Evolutionary conservation across 2,888 invertebrate species (phyloP).

Genomic region (Torymus texanus): DNA sequence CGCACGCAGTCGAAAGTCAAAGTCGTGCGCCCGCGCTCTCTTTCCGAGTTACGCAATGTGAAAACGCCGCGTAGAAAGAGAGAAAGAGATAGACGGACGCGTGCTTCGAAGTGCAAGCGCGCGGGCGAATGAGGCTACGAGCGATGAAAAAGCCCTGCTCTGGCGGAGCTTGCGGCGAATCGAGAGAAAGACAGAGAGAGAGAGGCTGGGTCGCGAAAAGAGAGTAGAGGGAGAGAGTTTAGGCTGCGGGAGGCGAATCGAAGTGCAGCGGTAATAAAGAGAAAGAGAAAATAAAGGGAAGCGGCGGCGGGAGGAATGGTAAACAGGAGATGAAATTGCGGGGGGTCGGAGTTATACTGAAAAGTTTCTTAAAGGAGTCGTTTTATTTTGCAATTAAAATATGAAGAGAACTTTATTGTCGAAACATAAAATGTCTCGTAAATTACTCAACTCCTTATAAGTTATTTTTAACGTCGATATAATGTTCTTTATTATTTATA

Average conservation of each 20-base stretch:
- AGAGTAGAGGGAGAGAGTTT: not conserved
- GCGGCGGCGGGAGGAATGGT: not conserved
- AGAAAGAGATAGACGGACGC: not conserved
- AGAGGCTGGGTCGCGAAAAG: not conserved
- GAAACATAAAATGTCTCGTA: too few species aligned
- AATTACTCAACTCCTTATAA: too few species aligned
- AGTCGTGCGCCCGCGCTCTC: not conserved
- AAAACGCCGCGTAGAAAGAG: not conserved
- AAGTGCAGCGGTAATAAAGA: not conserved
- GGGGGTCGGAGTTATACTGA: too few species aligned
- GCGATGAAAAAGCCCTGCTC: constrained; percentile 37
- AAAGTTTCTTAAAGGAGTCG: too few species aligned
- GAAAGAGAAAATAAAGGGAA: not conserved
- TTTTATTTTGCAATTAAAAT: too few species aligned
- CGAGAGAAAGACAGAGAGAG: not conserved
- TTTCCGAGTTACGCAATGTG: not conserved
- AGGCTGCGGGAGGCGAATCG: not conserved
- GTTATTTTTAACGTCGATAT: too few species aligned
- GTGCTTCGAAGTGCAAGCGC: constrained; percentile 35
- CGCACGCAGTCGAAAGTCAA: not conserved
- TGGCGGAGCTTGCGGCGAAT: not conserved
- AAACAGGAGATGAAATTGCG: not conserved
- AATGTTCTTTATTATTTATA: too few species aligned
- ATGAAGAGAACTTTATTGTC: too few species aligned
- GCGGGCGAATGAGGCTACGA: constrained; percentile 52